These are phyloP conservation scores for Drosophila takahashii DNA, from an alignment of 1,140 invertebrate species.

Conservation along the genomic window DNA sequence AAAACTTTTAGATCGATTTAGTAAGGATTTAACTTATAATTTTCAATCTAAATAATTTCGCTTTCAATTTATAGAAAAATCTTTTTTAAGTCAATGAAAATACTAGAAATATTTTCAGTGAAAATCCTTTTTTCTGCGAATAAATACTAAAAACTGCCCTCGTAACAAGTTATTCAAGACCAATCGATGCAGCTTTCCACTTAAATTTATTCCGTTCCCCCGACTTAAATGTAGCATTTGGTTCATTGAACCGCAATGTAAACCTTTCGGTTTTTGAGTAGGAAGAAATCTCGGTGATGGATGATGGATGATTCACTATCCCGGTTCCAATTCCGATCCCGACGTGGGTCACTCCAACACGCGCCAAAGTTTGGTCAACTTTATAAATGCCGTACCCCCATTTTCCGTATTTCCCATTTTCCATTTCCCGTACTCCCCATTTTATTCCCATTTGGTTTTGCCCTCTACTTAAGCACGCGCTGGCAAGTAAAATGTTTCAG, in stretches of 20 bases:
- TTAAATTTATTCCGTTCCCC: constrained; percentile 3
- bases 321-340: constrained; percentile 24
- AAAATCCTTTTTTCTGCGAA: neutral
- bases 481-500: constrained; percentile 46
- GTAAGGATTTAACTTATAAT: no score
- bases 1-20: no score
- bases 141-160: neutral
- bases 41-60: no score
- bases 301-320: constrained; percentile 29
- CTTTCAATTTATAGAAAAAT: no score
- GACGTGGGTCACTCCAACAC: constrained; percentile 48
- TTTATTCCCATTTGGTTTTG: constrained; percentile 32
- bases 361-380: constrained; percentile 44
- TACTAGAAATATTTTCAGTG: neutral
- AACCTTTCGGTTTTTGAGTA: constrained; percentile 11
- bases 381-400: constrained; percentile 25
- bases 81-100: no score
- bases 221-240: constrained; percentile 6
- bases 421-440: constrained; percentile 14
- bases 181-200: neutral
- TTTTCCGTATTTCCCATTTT: neutral
- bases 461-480: constrained; percentile 69
- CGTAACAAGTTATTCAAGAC: neutral
- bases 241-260: constrained; percentile 32
- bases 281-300: constrained; percentile 13